Evolutionary conservation across 2,797 vertebrate species (phyloP), one percentile per base, ranked within the genome.

Genomic region (Tenualosa thibaudeaui): DNA sequence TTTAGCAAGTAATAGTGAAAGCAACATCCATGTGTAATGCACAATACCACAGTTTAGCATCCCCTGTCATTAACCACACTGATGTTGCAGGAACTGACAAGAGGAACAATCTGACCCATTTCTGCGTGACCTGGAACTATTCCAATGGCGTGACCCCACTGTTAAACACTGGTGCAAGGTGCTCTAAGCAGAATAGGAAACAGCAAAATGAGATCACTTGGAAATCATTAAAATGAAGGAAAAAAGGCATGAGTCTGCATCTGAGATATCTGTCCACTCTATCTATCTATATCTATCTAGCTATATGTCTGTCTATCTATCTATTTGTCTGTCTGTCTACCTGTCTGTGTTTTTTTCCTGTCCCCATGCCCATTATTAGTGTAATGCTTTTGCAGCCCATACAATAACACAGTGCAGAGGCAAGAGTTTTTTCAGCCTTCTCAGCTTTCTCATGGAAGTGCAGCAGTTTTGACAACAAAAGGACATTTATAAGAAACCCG

Each of bases 51-150:
- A 90, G 90, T 93, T 91, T 88, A 89, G 88, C 91, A 87, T 62
- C 88, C 89, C 88, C 91, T 91, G 92, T 93, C 93, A 90, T 90
- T 89, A 90, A 87, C 88, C 88, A 82, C 87, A 85, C 87, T 91
- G 93, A 94, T 92, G 88, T 92, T 93, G 94, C 90, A 90, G 89
- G 86, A 89, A 87, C 86, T 89, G 93, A 94, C 95, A 95, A 88
- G 84, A 91, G 89, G 94, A 94, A 95, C 94, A 94, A 91, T 26
- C 46, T 93, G 94, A 94, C 95, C 93, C 94, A 94, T 90, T 94
- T 95, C 91, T 91, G 90, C 75, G 71, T 90, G 93, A 95, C 93
- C 94, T 92, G 92, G 90, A 95, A 94, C 92, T 91, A 92, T 92
- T 92, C 91, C 40, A 75, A 88, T 24, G 88, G 92, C 91, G 53